Evolutionary conservation across 2,888 invertebrate species (phyloP).

Genomic region (Lepetodrilus schrolli): DNA sequence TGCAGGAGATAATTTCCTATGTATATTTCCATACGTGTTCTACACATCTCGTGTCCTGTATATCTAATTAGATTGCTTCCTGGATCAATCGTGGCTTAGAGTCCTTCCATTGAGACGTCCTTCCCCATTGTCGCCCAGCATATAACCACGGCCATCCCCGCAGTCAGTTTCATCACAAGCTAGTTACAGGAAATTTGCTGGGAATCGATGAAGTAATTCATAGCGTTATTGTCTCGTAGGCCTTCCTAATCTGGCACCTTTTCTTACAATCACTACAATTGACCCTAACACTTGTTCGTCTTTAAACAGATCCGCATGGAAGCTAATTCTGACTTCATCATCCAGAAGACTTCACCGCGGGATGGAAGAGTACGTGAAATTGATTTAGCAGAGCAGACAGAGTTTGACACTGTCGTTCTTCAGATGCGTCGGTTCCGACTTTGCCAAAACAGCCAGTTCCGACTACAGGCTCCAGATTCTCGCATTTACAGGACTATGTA

Average conservation of each 20-base stretch:
- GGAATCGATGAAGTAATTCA: neutral
- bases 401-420: neutral
- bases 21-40: neutral
- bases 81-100: neutral
- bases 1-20: neutral
- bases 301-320: neutral
- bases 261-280: neutral
- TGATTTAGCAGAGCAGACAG: neutral
- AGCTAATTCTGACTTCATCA: conserved; percentile 4
- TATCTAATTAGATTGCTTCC: neutral
- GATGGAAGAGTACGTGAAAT: neutral
- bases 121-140: neutral
- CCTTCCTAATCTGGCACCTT: neutral
- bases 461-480: too few species aligned
- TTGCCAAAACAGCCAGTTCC: neutral
- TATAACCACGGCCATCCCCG: too few species aligned
- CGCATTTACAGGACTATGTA: too few species aligned
- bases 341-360: neutral
- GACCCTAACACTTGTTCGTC: neutral
- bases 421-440: neutral
- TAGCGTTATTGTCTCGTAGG: neutral
- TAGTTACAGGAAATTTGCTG: too few species aligned
- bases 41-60: neutral
- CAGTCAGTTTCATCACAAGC: too few species aligned
- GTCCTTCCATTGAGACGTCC: neutral